A percentile compares a stretch with the other conserved stretches of the same genome.
These are phyloP conservation scores for Drosophila neutralis DNA, from an alignment of 2,888 invertebrate species.

Conservation along the genomic window DNA sequence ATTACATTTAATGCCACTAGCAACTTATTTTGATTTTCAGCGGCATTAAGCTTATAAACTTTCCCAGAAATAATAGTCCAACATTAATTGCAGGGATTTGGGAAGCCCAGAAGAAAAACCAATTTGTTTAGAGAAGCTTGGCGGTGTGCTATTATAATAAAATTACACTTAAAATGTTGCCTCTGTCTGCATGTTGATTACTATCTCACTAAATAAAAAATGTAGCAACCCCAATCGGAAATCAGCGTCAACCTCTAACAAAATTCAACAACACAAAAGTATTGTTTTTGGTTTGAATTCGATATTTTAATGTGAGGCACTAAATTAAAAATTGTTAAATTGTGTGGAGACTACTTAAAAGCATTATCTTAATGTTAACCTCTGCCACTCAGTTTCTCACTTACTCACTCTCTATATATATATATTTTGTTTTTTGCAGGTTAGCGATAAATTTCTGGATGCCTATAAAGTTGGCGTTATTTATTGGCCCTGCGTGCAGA, in stretches of 20 bases:
- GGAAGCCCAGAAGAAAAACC: neutral
- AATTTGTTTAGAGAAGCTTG: neutral
- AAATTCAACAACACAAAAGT: neutral
- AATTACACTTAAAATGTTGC: neutral
- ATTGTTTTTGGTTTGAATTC: neutral
- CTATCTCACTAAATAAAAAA: neutral
- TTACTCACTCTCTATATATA: neutral
- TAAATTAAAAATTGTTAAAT: slow-evolving; percentile 62
- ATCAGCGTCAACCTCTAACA: neutral
- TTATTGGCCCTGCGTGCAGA: slow-evolving; percentile 89
- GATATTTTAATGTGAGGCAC: slow-evolving; percentile 9
- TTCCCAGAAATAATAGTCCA: neutral
- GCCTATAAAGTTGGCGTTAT: slow-evolving; percentile 87
- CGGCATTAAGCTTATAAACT: neutral
- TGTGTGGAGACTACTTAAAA: neutral
- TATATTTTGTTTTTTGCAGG: slow-evolving; percentile 60
- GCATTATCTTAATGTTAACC: slow-evolving; percentile 6
- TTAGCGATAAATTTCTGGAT: slow-evolving; percentile 86
- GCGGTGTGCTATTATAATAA: neutral
- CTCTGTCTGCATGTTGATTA: neutral
- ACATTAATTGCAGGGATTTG: neutral
- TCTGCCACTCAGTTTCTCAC: neutral
- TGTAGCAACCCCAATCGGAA: neutral
- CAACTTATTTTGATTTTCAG: neutral
- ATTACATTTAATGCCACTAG: neutral